These are phyloP conservation scores for Linnaemya vulpina DNA, from an alignment of 2,888 invertebrate species.

Conservation along the genomic window DNA sequence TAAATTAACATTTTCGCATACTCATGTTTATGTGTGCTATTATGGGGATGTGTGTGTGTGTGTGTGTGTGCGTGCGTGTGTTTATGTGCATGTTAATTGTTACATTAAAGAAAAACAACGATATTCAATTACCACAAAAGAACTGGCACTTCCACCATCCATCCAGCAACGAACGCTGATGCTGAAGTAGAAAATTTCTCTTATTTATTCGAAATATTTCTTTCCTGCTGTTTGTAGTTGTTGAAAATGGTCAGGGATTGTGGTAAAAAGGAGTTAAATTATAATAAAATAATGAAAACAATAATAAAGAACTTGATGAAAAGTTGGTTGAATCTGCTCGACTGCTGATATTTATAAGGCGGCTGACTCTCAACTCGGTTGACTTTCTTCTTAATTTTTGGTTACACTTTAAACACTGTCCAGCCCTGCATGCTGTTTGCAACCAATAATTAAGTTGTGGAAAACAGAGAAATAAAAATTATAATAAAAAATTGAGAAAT, in stretches of 20 bases:
- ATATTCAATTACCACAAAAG: conserved; percentile 77
- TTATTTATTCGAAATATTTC: background rate
- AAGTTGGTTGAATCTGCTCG: conserved; percentile 20
- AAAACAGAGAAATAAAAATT: background rate
- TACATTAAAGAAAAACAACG: conserved; percentile 73
- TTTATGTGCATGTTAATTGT: conserved; percentile 8
- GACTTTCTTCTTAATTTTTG: conserved; percentile 29
- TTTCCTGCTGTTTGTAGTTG: conserved; percentile 13
- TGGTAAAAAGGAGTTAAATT: background rate
- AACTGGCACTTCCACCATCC: background rate
- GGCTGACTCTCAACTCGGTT: background rate
- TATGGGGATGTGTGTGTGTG: background rate
- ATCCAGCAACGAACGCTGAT: too few species aligned
- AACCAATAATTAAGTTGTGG: conserved; percentile 22
- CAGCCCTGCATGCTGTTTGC: background rate
- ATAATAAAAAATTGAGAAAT: background rate
- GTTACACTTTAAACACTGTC: conserved; percentile 8
- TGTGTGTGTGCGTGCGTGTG: conserved; percentile 23
- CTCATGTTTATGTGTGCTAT: background rate
- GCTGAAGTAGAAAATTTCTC: conserved; percentile 30
- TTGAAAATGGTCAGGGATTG: conserved; percentile 1
- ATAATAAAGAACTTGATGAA: background rate
- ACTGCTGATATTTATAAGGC: conserved; percentile 9
- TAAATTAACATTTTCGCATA: conserved; percentile 2
- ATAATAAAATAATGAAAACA: too few species aligned